phyloP scores from a whole-genome alignment of 2,888 invertebrate species.

The Cheilosia vernalis region DNA sequence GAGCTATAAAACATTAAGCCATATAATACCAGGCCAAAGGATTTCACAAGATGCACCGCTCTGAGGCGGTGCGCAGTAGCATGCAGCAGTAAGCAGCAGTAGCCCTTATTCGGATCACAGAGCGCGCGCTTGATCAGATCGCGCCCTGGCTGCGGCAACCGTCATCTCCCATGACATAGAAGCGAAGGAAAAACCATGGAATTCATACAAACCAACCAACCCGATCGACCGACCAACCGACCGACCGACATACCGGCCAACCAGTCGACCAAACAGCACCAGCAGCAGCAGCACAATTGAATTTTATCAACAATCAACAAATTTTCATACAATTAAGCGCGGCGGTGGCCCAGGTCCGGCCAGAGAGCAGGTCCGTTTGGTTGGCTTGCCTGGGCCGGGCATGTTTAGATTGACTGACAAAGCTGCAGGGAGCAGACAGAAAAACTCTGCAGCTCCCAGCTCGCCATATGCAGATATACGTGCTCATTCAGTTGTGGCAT shows the following conservation, averaged over 20 bases:
- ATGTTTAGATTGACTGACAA: constrained; percentile 74
- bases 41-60: constrained; percentile 72
- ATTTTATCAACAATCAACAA: constrained; percentile 78
- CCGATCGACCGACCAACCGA: constrained; percentile 53
- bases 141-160: constrained; percentile 53
- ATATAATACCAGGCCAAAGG: constrained; percentile 71
- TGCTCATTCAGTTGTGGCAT: constrained; percentile 57
- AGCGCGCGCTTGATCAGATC: constrained; percentile 73
- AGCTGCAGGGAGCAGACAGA: constrained; percentile 63
- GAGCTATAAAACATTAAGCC: constrained; percentile 74
- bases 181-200: constrained; percentile 62
- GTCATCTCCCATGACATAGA: constrained; percentile 68
- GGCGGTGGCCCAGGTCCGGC: constrained; percentile 69
- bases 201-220: constrained; percentile 70
- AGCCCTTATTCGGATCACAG: constrained; percentile 75
- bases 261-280: constrained; percentile 57
- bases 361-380: constrained; percentile 50
- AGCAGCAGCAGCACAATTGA: constrained; percentile 73
- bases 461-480: constrained; percentile 67
- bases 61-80: constrained; percentile 54
- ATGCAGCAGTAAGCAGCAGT: constrained; percentile 27
- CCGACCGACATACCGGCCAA: constrained; percentile 61
- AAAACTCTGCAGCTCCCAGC: constrained; percentile 50
- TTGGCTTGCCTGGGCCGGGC: constrained; percentile 52
- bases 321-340: constrained; percentile 78